Base-by-base conservation (phyloP, 2,797 vertebrate species). In the Pseudochirops corinnae region DNA sequence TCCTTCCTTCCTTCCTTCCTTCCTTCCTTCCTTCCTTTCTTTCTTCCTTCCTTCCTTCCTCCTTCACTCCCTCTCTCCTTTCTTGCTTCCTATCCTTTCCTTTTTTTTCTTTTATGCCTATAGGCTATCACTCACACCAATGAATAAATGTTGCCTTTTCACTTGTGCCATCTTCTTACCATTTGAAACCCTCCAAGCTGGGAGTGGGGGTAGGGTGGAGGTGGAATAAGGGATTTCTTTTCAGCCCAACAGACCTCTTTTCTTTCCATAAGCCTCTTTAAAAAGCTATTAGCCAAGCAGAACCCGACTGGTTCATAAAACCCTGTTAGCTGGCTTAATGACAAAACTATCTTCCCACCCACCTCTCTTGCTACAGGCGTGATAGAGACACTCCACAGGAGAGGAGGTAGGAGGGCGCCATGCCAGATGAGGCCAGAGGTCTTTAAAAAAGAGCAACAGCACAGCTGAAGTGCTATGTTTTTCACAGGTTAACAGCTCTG, bases 281-380 rank as follows among this genome's bases (percentile, higher is more conserved):
- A 92, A 92, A 90, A 92, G 5, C 90, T 39, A 0, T 90, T 31
- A 39, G 29, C 57, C 29, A n/a, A 7, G 11, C 74, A 82, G 74
- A 82, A 82, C 74, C 74, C 24, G 74, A 21, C 90, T 87, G 46
- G 16, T 93, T 92, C 93, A 95, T 56, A 90, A 94, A 93, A 90
- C 58, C 0, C 1, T 4, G 11, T 21, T 56, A 46, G 29, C 39
- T 55, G 6, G 56, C 92, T 60, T 91, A 31, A 7, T 9, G 55
- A 56, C 58, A 90, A 94, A 93, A 90, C 31, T 21, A 3, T 57
- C 55, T 93, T 57, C 91, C 74, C 33, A 2, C 29, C 0, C 31
- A 5, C 4, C 74, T 13, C 29, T 46, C 12, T 53, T 24, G 24
- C 62, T 16, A 0, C 29, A 21, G 4, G 7, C 57, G 53, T 21